Evolutionary conservation across 2,113 vertebrate genomes (phyloP), one percentile per base, ranked within the genome.

Genomic region (Marmota flaviventris): DNA sequence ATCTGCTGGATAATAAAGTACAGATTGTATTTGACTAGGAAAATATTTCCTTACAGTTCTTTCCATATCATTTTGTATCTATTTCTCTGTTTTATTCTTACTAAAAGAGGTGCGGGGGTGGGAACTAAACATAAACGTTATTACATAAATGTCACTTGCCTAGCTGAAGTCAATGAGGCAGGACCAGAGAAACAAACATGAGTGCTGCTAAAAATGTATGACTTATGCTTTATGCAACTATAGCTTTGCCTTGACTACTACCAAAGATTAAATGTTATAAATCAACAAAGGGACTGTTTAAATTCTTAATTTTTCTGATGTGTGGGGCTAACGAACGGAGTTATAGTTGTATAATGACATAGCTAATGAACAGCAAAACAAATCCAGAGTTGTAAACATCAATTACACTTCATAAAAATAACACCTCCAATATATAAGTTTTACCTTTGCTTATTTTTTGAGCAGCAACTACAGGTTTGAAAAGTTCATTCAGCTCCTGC

Each of bases 391-490:
- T 85, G 88, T 88, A 58, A 92, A 88, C 14, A 94, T 8, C 0
- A 95, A 84, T 72, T 83, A 72, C 2, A 91, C n/a, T n/a, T 56
- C 34, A 89, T 70, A 95, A 91, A 92, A 96, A 84, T 14, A 90
- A 63, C 4, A 76, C 5, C 24, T 86, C 39, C 69, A 34, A 85
- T 39, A 86, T n/a, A 82, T 85, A 72, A 94, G 51, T 53, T 92
- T 98, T 99, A 99, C 99, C 99, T 99, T 99, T 99, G 98, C 99
- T 99, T 98, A 99, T 99, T 99, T 99, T 99, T 98, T 99, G 99
- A 63, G 99, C 99, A 97, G 98, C 99, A 58, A 99, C 99, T 20
- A 99, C 99, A 2, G 99, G 99, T 98, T 99, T 99, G 97, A 99
- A 99, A 29, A 99, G 99, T 86, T 99, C 99, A 84, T 99, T 99